Evolutionary conservation across 1,140 invertebrate genomes (phyloP).

Genomic region (Calycopis cecrops): DNA sequence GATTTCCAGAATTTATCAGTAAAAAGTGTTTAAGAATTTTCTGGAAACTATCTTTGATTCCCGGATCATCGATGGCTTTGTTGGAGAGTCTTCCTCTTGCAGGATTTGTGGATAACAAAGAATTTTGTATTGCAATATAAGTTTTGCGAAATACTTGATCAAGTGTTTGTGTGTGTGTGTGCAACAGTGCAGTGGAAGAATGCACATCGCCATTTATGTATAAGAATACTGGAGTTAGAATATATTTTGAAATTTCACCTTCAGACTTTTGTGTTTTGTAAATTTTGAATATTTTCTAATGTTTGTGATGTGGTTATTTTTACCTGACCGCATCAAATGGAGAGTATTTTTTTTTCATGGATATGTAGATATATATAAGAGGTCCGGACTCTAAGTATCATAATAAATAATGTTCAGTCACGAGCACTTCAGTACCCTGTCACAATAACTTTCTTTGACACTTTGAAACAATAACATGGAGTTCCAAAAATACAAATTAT

Average conservation of each 20-base stretch:
- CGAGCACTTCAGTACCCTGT: no score
- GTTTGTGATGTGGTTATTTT: no score
- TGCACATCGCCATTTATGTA: background rate
- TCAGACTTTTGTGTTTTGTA: no score
- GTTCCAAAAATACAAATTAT: no score
- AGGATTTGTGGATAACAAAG: conserved; percentile 9
- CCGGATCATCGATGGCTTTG: background rate
- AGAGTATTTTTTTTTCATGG: no score
- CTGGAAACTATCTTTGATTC: background rate
- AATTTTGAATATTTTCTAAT: no score
- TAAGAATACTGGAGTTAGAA: background rate
- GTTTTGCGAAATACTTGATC: background rate
- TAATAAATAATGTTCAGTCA: no score
- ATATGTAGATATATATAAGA: no score
- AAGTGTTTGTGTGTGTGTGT: conserved; percentile 5
- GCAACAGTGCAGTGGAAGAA: background rate
- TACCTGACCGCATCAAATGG: no score
- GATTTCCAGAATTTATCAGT: background rate
- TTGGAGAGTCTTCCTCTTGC: background rate
- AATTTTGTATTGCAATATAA: conserved; percentile 7
- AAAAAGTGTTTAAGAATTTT: conserved; percentile 10
- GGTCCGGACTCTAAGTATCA: no score
- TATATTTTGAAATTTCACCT: background rate
- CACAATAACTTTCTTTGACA: no score
- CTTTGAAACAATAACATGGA: no score